Base-by-base conservation (phyloP, 1,140 invertebrate species). In the Neodiprion virginianus region DNA sequence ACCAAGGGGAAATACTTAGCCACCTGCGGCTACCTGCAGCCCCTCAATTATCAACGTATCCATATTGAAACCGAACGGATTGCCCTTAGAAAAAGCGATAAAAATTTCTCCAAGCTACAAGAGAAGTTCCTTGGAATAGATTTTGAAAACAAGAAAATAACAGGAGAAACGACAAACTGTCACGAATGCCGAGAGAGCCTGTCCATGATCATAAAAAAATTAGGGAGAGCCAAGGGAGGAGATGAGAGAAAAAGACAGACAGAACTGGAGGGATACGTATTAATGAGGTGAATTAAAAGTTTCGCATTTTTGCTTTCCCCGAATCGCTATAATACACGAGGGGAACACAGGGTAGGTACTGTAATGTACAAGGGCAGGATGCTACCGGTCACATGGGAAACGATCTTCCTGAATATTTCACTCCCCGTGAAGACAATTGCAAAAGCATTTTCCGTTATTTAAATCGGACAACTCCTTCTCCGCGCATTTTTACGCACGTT, bases 21-120 rank as follows among this genome's bases (percentile, higher is more conserved):
- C 67, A 68, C 67, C 67, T 68, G 67, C 11, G 53, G 10, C 53
- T 11, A 21, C 28, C 67, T 10, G 67, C 11, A 68, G 28, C 17
- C 21, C 67, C 67, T 17, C 17, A 68, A 68, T 68, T 68, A 68
- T 68, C 67, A 17, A 40, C 17, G 28, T 11, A 68, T 68, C 28
- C 50, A 40, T 11, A 61, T 68, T 21, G 67, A 40, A 21, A 21
- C 17, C 21, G 21, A 68, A 11, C 21, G 21, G 3, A 9, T 17
- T 11, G 10, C 67, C 28, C 11, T 68, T 68, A 1, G 10, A 53
- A 53, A 53, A 53, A 53, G 50, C 50, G n/a, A 53, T 21, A 1
- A 21, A 21, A 21, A 21, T 21, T 21, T 21, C 17, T 21, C 17
- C 17, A 21, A 21, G 17, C 17, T 21, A 21, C 17, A 21, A 21